These are phyloP conservation scores for Somateria mollissima DNA, from an alignment of 2,797 vertebrate genomes.

Conservation along the genomic window DNA sequence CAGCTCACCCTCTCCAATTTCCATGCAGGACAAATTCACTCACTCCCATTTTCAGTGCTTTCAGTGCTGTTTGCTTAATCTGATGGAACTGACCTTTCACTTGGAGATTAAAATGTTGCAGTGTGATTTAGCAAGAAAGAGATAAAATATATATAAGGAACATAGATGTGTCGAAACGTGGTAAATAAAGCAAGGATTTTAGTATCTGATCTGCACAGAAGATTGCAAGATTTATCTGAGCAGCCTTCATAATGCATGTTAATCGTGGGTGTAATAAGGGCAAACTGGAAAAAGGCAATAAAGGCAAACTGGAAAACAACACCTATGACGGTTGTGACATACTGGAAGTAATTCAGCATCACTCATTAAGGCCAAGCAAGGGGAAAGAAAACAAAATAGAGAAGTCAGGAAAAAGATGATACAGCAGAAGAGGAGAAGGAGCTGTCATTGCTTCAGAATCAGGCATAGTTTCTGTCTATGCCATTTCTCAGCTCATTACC, in stretches of 20 bases:
- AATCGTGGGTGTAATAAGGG: not conserved
- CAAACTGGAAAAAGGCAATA: not conserved
- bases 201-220: not conserved
- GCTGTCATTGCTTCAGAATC: not conserved
- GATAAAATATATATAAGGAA: constrained; percentile 35
- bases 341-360: not conserved
- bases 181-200: constrained; percentile 31
- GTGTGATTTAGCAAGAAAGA: constrained; percentile 11
- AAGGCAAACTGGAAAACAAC: not conserved
- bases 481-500: constrained; percentile 36
- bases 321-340: not conserved
- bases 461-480: not conserved
- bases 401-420: not conserved
- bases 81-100: constrained; percentile 1
- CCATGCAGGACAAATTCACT: not conserved
- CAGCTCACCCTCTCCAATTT: not conserved
- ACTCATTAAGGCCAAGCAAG: not conserved
- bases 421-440: not conserved
- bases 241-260: not conserved
- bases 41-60: not conserved
- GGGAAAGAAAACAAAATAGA: not conserved
- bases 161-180: not conserved
- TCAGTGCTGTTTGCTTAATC: constrained; percentile 26
- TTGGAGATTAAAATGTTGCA: constrained; percentile 21
- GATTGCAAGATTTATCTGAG: not conserved